phyloP scores from a whole-genome alignment of 2,797 vertebrate genomes.

The Gila robusta region DNA sequence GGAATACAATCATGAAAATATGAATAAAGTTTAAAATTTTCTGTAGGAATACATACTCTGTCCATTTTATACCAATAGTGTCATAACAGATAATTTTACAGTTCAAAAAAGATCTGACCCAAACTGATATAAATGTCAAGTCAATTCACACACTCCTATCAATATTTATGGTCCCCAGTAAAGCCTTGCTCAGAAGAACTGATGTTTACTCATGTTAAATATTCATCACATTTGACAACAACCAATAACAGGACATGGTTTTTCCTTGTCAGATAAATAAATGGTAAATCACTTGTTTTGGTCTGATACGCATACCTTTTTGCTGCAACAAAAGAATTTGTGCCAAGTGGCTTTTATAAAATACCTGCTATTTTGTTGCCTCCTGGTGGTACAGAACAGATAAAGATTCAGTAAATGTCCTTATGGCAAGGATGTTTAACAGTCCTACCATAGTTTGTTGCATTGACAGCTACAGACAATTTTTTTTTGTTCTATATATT shows the following conservation, averaged over 20 bases:
- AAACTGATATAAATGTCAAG: background rate
- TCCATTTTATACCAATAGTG: background rate
- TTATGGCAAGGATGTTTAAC: background rate
- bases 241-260: background rate
- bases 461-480: background rate
- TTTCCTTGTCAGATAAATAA: background rate
- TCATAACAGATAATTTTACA: background rate
- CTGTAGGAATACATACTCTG: background rate
- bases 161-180: background rate
- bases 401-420: background rate
- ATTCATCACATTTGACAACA: background rate
- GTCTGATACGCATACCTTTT: background rate
- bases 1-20: no score
- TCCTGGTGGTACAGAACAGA: background rate
- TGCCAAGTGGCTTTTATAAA: background rate
- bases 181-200: background rate
- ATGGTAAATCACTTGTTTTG: background rate
- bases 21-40: background rate
- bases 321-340: background rate
- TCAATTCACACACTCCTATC: background rate
- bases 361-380: background rate
- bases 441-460: background rate
- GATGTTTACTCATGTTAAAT: background rate
- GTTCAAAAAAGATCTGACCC: background rate
- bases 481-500: background rate